Base-by-base conservation (phyloP, 2,113 vertebrate genomes). In the Empidonax alnorum region DNA sequence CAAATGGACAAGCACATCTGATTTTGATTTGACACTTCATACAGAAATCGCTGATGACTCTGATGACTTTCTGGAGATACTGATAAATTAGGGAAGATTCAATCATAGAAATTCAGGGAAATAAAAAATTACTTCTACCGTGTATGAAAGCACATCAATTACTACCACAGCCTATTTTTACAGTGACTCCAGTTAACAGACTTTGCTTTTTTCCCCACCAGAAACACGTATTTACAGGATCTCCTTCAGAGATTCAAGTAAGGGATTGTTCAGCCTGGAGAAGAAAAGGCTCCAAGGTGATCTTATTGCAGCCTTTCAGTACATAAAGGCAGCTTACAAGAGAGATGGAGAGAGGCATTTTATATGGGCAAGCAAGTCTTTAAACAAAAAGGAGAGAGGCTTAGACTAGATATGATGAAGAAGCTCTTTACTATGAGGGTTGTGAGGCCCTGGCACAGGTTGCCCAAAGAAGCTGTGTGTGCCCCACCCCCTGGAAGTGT, bases 401-500 rank as follows among this genome's bases (percentile, higher is more conserved):
- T 55, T 42, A 31, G 25, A 31, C 16, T 15, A 35, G 21, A 49
- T 13, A 5, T 5, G 7, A 35, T 41, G 47, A 39, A 27, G 3
- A 53, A 41, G 27, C n/a, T 47, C n/a, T 76, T 61, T 27, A 12
- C n/a, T 55, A 4, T 27, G 30, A 41, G 39, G 20, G 8, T 47
- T 11, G 20, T 25, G 39, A 68, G 30, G 47, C 47, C 10, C 20
- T 55, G n/a, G 10, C 21, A n/a, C 24, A 12, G 4, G 7, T 8
- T 73, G 7, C 18, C 31, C 17, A 21, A 42, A 31, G 24, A 58
- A 73, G 19, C 21, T 44, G 41, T 25, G 33, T 23, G 11, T 25
- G 4, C 5, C 12, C 7, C 0, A 3, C 5, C 28, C 33, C 46
- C 33, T 31, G n/a, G 16, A 53, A n/a, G 6, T 6, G 24, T 19